Conservation (phyloP, 2,888 invertebrate species). For the Amorpha juglandis region DNA sequence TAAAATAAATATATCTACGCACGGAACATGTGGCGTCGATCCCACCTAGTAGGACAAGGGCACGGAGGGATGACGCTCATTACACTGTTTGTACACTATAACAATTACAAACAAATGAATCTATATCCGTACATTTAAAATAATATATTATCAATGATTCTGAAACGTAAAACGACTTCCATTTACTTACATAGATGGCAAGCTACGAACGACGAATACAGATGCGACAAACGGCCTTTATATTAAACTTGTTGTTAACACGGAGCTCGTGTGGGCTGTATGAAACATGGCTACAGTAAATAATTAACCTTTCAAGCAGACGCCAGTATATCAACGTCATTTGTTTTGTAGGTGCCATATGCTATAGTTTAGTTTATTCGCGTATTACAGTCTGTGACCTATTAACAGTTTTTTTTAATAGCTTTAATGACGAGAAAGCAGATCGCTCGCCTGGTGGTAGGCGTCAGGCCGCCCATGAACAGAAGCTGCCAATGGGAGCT, state of each 20-base stretch:
- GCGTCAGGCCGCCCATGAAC: too few relatives aligned
- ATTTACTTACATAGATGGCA: background rate
- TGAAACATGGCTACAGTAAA: background rate
- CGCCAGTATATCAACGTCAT: background rate
- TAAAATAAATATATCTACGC: background rate
- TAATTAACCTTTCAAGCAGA: conserved; percentile 12
- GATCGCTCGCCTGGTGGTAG: too few relatives aligned
- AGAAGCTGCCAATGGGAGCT: too few relatives aligned
- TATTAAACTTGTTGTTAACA: conserved; percentile 5
- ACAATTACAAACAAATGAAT: too few relatives aligned
- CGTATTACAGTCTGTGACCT: too few relatives aligned
- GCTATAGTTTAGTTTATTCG: too few relatives aligned
- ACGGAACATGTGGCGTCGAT: background rate
- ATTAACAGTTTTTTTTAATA: too few relatives aligned
- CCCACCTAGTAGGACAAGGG: background rate
- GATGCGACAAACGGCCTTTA: too few relatives aligned
- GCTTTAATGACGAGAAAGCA: too few relatives aligned
- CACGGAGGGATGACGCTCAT: background rate
- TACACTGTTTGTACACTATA: too few relatives aligned
- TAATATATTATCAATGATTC: background rate
- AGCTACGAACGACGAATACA: background rate
- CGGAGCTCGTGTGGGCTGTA: background rate
- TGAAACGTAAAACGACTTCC: background rate
- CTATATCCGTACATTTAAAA: background rate
- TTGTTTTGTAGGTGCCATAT: background rate